Evolutionary conservation across 2,888 invertebrate species (phyloP), one percentile per base, ranked within the genome.

Genomic region (Cremastobaeus sp.): DNA sequence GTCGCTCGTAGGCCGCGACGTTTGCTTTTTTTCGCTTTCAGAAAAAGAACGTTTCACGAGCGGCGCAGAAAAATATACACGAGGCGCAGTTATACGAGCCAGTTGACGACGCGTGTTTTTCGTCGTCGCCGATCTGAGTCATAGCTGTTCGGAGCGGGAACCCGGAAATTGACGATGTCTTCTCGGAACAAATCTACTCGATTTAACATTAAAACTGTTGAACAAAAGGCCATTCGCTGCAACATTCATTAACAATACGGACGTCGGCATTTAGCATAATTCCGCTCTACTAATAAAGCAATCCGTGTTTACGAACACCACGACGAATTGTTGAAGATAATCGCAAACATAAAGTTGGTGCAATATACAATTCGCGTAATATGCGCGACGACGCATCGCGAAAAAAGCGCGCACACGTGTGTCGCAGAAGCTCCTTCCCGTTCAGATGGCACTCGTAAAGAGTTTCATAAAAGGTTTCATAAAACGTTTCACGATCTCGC

Each of bases 391-490:
- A 35, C 32, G 32, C 65, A 39, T 43, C 32, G 34, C 30, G 37
- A 54, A 62, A 54, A 70, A 68, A 54, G 20, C 3, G 74, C 70
- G 76, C 79, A 82, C 83, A 84, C 84, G 84, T 84, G 84, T 83
- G 83, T 81, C 83, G 78, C 83, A 84, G 82, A 83, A 83, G 82
- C 81, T 60, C 77, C 78, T 76, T 77, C 81, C 77, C 79, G 80
- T 79, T 82, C 81, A 60, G 70, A 72, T 55, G 69, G 57, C 65
- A 57, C 72, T 84, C 83, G 82, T 83, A 82, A 83, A 82, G 81
- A 81, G 83, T 84, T 84, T 85, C 84, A 85, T 85, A 83, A 84
- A 85, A 84, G 82, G 79, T 83, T 84, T 84, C 83, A 84, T 84
- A 83, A 84, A 84, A 83, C 81, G 77, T 80, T 83, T 84, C 83